Base-by-base conservation (phyloP, 2,888 invertebrate genomes). In the Plebejus anna region DNA sequence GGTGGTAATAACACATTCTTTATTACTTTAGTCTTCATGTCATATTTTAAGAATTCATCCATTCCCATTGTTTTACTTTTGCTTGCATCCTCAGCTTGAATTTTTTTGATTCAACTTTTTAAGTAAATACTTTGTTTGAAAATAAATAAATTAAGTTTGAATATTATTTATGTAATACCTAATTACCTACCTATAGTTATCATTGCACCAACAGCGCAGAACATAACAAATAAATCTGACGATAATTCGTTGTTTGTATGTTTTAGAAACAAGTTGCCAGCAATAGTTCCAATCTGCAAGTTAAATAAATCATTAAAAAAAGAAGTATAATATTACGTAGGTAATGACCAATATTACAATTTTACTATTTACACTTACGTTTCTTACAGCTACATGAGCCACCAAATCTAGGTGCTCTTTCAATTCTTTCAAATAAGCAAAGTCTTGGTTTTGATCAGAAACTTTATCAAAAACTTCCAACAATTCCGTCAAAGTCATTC, bases 321-420 rank as follows among this genome's bases (percentile, higher is more conserved):
- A 13, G 11, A 32, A 66, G 0, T 1, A 32, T 16, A 0, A 7
- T 66, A 16, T 22, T 32, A 16, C 13, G 1, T 66, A 47, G 47
- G 47, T 13, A 66, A 66, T 6, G 13, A 72, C 51, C 3, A 75
- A 47, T 9, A 2, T 47, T 11, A 11, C 2, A 11, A 2, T 2
- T 66, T 59, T 79, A 11, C 28, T 3, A 32, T n/a, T 32, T 42
- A 66, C 2, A 76, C 81, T 78, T 88, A 96, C 96, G 88, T 97
- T 97, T 87, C 97, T 90, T 4, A 97, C 95, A 66, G 96, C 96
- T 75, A 96, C 95, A 87, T 96, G 96, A 2, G 97, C 97, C 11
- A 97, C 95, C 73, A 96, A 86, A 83, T 96, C 95, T 83, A 97
- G 91, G 81, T 97, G 97, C 59, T 95, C 90, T 51, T 94, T 95